A percentile compares a stretch with the other conserved stretches of the same genome.
phyloP scores from a whole-genome alignment of 2,888 invertebrate genomes.

The Drosophila peninsularis region DNA sequence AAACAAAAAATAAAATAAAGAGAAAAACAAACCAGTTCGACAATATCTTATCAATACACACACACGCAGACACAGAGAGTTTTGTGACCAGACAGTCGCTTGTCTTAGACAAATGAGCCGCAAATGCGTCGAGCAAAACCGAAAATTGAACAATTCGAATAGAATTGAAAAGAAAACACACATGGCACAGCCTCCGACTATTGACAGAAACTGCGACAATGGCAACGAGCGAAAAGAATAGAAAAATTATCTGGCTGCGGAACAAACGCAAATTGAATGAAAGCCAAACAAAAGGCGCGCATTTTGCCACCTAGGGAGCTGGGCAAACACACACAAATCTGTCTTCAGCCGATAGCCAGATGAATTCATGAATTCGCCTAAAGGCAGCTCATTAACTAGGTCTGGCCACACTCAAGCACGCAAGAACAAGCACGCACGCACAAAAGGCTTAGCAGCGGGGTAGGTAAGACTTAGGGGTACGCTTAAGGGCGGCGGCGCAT shows the following conservation, averaged over 20 bases:
- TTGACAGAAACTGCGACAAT: conserved; percentile 39
- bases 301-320: conserved; percentile 63
- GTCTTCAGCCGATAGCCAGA: conserved; percentile 3
- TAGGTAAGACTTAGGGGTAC: conserved; percentile 18
- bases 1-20: conserved; percentile 6
- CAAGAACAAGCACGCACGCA: conserved; percentile 66
- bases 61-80: conserved; percentile 12
- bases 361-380: not conserved
- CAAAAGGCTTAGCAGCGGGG: conserved; percentile 54
- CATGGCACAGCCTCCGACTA: conserved; percentile 18
- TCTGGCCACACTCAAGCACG: conserved; percentile 39
- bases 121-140: conserved; percentile 30
- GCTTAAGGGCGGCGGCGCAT: conserved; percentile 27
- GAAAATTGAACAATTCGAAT: conserved; percentile 65
- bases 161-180: conserved; percentile 36
- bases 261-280: conserved; percentile 72
- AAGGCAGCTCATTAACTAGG: conserved; percentile 23
- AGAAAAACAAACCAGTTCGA: conserved; percentile 25
- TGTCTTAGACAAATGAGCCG: conserved; percentile 51
- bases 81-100: conserved; percentile 1
- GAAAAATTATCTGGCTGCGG: conserved; percentile 54
- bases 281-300: conserved; percentile 55
- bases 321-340: conserved; percentile 17
- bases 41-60: conserved; percentile 46
- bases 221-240: not conserved